Evolutionary conservation across 1,140 invertebrate species (phyloP).

Genomic region (Drosophila chauvacae): DNA sequence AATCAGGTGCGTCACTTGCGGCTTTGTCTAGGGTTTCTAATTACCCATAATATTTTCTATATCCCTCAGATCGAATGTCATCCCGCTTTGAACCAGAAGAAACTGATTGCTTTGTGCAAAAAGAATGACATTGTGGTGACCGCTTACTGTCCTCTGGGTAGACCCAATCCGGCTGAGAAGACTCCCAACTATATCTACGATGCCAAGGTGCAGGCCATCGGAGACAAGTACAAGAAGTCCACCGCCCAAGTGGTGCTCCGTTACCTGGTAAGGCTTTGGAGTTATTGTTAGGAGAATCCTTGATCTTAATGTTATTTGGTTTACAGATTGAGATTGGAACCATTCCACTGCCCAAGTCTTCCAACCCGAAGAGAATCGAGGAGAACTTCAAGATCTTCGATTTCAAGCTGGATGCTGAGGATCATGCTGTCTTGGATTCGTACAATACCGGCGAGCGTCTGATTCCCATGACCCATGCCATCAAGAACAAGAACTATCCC

Average conservation of each 20-base stretch:
- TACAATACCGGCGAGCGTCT: conserved; percentile 86
- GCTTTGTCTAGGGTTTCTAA: conserved; percentile 1
- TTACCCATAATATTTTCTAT: not conserved
- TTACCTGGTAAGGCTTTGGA: conserved; percentile 86
- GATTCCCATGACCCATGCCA: conserved; percentile 77
- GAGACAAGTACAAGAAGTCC: conserved; percentile 89
- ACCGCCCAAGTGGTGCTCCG: conserved; percentile 89
- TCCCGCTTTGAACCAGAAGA: conserved; percentile 90
- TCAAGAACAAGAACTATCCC: conserved; percentile 87
- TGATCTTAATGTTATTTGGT: not conserved
- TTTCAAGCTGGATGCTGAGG: conserved; percentile 88
- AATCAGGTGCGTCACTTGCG: conserved; percentile 86
- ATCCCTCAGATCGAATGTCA: conserved; percentile 88
- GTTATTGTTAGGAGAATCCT: not conserved
- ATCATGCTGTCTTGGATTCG: conserved; percentile 86
- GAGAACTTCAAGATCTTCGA: conserved; percentile 92
- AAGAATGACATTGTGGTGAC: conserved; percentile 89
- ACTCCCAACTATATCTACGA: conserved; percentile 89
- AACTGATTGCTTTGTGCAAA: conserved; percentile 89
- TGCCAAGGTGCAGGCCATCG: conserved; percentile 87
- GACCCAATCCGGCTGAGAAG: conserved; percentile 89
- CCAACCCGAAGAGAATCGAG: conserved; percentile 89
- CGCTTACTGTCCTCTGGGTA: conserved; percentile 92
- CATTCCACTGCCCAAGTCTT: conserved; percentile 93
- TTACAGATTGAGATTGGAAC: conserved; percentile 90